phyloP scores from a whole-genome alignment of 2,113 vertebrate genomes.

The Gallinago paraguaiae region DNA sequence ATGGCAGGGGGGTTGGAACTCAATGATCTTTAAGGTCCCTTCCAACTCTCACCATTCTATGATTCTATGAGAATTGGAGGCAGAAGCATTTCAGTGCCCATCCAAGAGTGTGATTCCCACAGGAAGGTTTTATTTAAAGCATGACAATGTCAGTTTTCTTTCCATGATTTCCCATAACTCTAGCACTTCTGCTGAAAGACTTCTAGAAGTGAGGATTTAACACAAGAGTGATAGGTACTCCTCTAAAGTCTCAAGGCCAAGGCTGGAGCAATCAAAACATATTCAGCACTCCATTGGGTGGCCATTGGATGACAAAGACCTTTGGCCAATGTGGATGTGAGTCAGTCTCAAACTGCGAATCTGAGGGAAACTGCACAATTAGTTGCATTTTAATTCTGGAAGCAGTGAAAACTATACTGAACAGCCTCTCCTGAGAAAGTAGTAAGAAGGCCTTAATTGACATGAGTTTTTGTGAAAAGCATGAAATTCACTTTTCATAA shows the following conservation, averaged over 20 bases:
- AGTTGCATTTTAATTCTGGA: neutral
- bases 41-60: too few relatives aligned
- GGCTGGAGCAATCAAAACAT: neutral
- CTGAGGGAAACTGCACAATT: neutral
- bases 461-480: neutral
- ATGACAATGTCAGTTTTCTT: neutral
- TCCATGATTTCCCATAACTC: neutral
- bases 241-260: neutral
- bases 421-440: neutral
- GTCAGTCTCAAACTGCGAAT: neutral
- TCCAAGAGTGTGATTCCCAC: neutral
- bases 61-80: too few relatives aligned
- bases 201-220: neutral
- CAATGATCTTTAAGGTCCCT: too few relatives aligned
- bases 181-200: neutral
- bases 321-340: neutral
- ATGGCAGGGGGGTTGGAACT: too few relatives aligned
- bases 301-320: neutral
- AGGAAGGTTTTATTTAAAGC: neutral
- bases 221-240: neutral
- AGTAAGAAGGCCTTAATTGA: neutral
- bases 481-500: constrained; percentile 5
- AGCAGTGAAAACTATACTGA: neutral
- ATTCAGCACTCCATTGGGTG: neutral
- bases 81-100: neutral